Conservation (phyloP, 2,113 vertebrate species). For the Excalfactoria chinensis region DNA sequence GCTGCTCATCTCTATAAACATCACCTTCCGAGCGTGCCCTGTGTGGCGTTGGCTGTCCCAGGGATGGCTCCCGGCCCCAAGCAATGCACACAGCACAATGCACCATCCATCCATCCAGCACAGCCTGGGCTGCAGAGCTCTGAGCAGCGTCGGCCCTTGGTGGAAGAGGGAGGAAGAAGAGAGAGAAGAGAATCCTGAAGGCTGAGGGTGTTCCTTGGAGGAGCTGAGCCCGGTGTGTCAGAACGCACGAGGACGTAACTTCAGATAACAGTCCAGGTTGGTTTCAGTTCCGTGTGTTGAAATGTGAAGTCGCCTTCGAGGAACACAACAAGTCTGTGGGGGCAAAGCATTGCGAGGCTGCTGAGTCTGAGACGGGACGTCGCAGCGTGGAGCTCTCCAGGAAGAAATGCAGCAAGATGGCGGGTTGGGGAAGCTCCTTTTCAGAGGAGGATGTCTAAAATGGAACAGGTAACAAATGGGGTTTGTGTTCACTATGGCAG, state of each 20-base stretch:
- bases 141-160: not conserved
- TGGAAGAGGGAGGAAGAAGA: not conserved
- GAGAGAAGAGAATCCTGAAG: not conserved
- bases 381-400: too few species aligned
- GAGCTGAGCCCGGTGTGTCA: not conserved
- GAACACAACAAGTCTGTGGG: too few species aligned
- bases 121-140: too few species aligned
- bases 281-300: too few species aligned
- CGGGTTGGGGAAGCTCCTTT: not conserved
- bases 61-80: not conserved
- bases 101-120: too few species aligned
- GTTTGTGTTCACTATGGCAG: not conserved
- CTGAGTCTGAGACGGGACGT: not conserved
- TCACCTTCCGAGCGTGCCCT: not conserved
- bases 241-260: not conserved
- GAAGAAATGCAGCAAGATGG: not conserved
- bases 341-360: too few species aligned
- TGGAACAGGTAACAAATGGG: fast-evolving
- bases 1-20: not conserved
- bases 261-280: too few species aligned
- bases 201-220: not conserved
- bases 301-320: too few species aligned
- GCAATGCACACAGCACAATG: not conserved
- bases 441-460: fast-evolving
- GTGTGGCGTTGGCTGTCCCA: not conserved